phyloP scores from a whole-genome alignment of 1,140 invertebrate genomes.

The Drosophila ironensis region DNA sequence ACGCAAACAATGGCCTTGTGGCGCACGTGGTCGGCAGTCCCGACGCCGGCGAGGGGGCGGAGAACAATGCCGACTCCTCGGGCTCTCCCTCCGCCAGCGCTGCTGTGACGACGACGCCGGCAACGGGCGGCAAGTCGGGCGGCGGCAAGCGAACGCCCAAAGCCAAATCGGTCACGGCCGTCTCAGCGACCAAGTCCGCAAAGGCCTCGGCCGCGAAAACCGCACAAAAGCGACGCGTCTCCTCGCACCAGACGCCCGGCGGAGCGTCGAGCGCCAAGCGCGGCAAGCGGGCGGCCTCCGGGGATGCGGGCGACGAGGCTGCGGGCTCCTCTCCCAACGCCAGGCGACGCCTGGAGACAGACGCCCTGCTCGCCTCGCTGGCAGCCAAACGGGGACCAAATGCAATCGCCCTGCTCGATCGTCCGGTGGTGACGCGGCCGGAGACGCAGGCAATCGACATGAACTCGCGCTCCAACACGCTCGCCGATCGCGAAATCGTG shows the following conservation, averaged over 20 bases:
- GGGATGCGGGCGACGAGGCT: constrained; percentile 33
- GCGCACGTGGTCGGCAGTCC: constrained; percentile 67
- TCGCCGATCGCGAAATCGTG: constrained; percentile 93
- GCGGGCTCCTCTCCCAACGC: constrained; percentile 46
- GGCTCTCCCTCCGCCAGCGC: constrained; percentile 11
- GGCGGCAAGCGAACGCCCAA: constrained; percentile 64
- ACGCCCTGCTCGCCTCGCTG: constrained; percentile 47
- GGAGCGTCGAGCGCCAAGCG: constrained; percentile 45
- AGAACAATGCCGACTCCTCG: constrained; percentile 48
- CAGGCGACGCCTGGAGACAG: constrained; percentile 50
- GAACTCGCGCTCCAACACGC: constrained; percentile 88
- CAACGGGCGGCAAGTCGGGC: constrained; percentile 34
- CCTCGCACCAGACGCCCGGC: constrained; percentile 53
- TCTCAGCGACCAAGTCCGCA: constrained; percentile 34
- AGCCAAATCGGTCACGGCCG: constrained; percentile 65
- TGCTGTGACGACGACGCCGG: constrained; percentile 50
- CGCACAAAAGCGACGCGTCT: constrained; percentile 66
- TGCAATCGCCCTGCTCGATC: constrained; percentile 74
- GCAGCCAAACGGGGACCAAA: constrained; percentile 64
- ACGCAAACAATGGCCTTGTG: constrained; percentile 64
- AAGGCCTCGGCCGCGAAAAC: constrained; percentile 62
- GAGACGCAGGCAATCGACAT: constrained; percentile 90
- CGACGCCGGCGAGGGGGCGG: constrained; percentile 48
- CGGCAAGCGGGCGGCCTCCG: constrained; percentile 38
- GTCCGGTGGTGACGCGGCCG: constrained; percentile 82